phyloP scores from a whole-genome alignment of 2,797 vertebrate genomes.

The Schizopygopsis malacanthus region DNA sequence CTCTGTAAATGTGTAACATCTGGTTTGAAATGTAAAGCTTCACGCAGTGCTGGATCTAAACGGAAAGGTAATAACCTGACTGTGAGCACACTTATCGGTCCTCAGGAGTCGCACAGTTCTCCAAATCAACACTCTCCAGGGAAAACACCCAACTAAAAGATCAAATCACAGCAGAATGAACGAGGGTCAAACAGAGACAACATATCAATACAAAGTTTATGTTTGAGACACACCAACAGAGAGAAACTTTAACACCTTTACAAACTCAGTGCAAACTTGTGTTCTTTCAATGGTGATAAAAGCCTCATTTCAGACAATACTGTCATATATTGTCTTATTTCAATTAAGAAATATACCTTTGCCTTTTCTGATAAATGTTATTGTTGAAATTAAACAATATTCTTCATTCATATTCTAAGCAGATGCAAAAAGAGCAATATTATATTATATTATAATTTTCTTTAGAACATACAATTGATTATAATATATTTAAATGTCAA shows the following conservation, averaged over 20 bases:
- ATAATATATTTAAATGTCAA: too few relatives aligned
- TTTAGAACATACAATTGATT: too few relatives aligned
- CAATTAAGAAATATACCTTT: neutral
- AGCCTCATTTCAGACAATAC: neutral
- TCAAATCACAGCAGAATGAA: constrained; percentile 13
- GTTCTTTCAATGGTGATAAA: neutral
- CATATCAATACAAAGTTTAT: neutral
- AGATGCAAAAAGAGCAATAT: neutral
- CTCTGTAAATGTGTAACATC: constrained; percentile 5
- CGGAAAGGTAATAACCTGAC: constrained; percentile 17
- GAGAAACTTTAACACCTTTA: neutral
- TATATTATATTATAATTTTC: neutral
- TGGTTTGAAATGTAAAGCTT: constrained; percentile 10
- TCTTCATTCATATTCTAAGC: neutral
- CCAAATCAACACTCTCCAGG: constrained; percentile 3
- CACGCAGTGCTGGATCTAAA: constrained; percentile 1
- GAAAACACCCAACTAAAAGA: constrained; percentile 18
- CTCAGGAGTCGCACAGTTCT: neutral
- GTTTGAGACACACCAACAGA: neutral
- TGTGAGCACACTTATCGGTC: neutral
- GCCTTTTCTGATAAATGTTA: neutral
- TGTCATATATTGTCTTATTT: neutral
- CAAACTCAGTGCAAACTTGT: neutral
- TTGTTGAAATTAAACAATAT: neutral
- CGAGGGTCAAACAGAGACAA: neutral